These are phyloP conservation scores for Taurulus bubalis DNA, from an alignment of 2,113 vertebrate genomes.

Conservation along the genomic window DNA sequence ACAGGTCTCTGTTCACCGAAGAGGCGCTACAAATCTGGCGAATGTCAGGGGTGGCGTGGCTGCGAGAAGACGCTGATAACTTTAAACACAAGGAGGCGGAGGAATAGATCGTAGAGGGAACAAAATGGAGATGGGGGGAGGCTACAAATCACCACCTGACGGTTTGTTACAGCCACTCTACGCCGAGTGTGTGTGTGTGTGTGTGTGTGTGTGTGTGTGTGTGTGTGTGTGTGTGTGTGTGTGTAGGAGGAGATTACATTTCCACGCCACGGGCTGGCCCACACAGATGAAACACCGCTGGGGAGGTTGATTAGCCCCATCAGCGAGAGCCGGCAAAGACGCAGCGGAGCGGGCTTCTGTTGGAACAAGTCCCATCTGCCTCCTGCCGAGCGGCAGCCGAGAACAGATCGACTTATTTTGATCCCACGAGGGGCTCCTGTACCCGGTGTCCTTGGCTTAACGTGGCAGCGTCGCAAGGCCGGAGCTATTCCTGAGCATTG, in stretches of 20 bases:
- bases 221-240: too few species aligned
- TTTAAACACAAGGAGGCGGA: constrained; percentile 31
- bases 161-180: constrained; percentile 22
- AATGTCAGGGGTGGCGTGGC: not conserved
- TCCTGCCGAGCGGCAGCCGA: constrained; percentile 21
- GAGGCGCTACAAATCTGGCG: not conserved
- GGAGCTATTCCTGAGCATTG: not conserved
- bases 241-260: constrained; percentile 44
- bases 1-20: constrained; percentile 2
- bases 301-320: constrained; percentile 59
- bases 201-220: constrained; percentile 5
- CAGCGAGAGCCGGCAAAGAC: constrained; percentile 39
- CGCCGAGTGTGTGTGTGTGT: not conserved
- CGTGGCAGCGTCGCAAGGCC: not conserved
- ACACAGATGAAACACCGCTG: constrained; percentile 34
- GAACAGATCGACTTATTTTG: constrained; percentile 22
- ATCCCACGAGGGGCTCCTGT: constrained; percentile 13
- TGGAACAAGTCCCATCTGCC: constrained; percentile 44
- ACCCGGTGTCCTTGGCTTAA: constrained; percentile 7
- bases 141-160: constrained; percentile 41
- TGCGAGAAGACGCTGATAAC: constrained; percentile 13
- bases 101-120: constrained; percentile 10
- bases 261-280: constrained; percentile 1
- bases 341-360: constrained; percentile 10
- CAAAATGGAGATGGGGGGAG: not conserved